Evolutionary conservation across 2,113 vertebrate genomes (phyloP), one percentile per base, ranked within the genome.

Genomic region (Chionodraco myersi): DNA sequence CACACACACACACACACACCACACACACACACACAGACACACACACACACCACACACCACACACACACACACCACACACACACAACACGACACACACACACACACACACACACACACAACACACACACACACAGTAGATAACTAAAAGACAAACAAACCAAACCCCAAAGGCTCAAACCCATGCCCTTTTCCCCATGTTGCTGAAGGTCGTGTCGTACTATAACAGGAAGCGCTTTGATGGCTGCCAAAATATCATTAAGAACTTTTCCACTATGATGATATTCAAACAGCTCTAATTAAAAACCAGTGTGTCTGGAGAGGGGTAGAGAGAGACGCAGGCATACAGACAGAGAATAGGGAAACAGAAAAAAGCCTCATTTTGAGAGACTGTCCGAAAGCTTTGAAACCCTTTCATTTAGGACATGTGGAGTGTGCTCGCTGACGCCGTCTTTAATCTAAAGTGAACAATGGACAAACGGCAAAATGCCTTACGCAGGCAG

Each of bases 261-360:
- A 91, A 90, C 80, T 84, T 88, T 84, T 82, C 81, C 79, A 79
- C 69, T 88, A 76, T 81, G 81, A 89, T 75, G 68, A 88, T 65
- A 91, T 86, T 82, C 85, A 88, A 88, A 79, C 75, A 58, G n/a
- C 53, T 84, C 79, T 91, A 92, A 93, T 93, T 91, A 91, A 93
- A 92, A 90, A 86, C 83, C 88, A 85, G 85, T 52, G 4, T 86
- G 86, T 89, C 85, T 89, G 84, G 70, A 79, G 75, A 80, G 65
- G 70, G 73, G 71, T 23, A 59, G 79, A 76, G 62, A 79, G 75
- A 69, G 51, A 69, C 57, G 41, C 18, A 65, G 15, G 18, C 23
- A 79, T 67, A 81, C 21, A 48, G 65, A 80, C 34, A 64, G 10
- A 64, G 30, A 30, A 30, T 18, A 58, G 18, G 64, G 64, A 69